These are phyloP conservation scores for Pogonocherus hispidulus DNA, from an alignment of 2,888 invertebrate genomes.

Conservation along the genomic window DNA sequence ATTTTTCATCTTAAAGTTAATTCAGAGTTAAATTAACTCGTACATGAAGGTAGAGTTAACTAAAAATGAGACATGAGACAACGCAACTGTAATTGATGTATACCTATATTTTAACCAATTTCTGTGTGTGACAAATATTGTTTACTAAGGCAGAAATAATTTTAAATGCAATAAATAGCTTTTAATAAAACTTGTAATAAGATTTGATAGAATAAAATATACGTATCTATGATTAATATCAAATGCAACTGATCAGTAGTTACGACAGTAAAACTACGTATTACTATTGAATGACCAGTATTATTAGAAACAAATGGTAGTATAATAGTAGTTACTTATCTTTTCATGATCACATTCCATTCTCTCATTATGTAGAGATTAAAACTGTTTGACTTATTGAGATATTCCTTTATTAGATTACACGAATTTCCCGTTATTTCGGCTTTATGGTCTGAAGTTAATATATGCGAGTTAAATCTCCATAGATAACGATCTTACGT, in stretches of 20 bases:
- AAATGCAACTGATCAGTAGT: neutral
- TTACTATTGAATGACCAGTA: neutral
- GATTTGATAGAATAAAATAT: too few species aligned
- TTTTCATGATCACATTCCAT: conserved; percentile 2
- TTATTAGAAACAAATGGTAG: neutral
- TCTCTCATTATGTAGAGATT: conserved; percentile 5
- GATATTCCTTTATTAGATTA: conserved; percentile 26
- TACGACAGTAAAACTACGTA: neutral
- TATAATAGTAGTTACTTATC: neutral
- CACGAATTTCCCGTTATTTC: conserved; percentile 24
- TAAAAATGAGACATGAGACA: too few species aligned
- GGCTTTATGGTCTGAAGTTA: conserved; percentile 21
- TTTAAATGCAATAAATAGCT: too few species aligned
- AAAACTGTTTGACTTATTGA: conserved; percentile 28
- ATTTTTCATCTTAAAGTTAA: too few species aligned
- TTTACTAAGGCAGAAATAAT: too few species aligned
- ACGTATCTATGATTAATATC: neutral
- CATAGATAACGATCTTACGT: conserved; percentile 33
- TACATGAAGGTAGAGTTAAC: too few species aligned
- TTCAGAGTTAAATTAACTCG: too few species aligned
- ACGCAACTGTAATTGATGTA: too few species aligned
- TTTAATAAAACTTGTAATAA: too few species aligned
- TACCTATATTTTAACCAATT: too few species aligned
- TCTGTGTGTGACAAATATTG: too few species aligned
- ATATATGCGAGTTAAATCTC: conserved; percentile 25